Evolutionary conservation across 2,797 vertebrate genomes (phyloP).

Genomic region (Acanthurus tractus): DNA sequence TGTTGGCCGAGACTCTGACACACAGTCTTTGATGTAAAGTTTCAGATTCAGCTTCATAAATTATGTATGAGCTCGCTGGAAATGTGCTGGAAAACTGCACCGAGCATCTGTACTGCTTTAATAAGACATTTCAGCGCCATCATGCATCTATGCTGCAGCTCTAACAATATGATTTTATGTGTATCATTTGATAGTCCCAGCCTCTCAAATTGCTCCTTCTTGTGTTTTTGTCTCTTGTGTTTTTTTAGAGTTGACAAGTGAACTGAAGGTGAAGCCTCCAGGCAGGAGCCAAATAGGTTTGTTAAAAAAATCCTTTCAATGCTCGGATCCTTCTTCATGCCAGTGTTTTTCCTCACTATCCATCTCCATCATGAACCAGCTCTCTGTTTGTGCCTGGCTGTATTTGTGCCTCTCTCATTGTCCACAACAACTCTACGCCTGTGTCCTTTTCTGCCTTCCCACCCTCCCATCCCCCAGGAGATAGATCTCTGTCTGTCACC

Average conservation of each 20-base stretch:
- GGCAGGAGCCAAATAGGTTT: conserved; percentile 90
- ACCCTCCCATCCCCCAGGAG: conserved; percentile 41
- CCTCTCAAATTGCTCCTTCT: not conserved
- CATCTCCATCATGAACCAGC: not conserved
- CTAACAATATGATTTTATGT: not conserved
- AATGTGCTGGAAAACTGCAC: conserved; percentile 55
- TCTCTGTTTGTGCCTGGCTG: not conserved
- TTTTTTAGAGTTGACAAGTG: conserved; percentile 89
- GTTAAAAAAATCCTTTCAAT: not conserved
- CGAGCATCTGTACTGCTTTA: conserved; percentile 41
- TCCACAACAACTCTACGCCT: conserved; percentile 18
- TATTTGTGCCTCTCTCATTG: not conserved
- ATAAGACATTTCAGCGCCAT: conserved; percentile 15
- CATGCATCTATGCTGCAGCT: conserved; percentile 4
- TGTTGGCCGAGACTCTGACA: conserved; percentile 16
- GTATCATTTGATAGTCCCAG: not conserved
- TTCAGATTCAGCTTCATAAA: conserved; percentile 67
- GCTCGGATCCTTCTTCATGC: not conserved
- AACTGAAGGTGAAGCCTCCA: conserved; percentile 88
- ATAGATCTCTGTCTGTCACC: conserved; percentile 44
- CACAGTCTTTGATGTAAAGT: conserved; percentile 61
- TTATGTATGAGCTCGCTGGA: conserved; percentile 51
- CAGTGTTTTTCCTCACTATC: not conserved
- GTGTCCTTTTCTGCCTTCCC: conserved; percentile 23
- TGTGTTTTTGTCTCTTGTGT: conserved; percentile 31